phyloP scores from a whole-genome alignment of 2,888 invertebrate genomes.

The Lysandra bellargus region DNA sequence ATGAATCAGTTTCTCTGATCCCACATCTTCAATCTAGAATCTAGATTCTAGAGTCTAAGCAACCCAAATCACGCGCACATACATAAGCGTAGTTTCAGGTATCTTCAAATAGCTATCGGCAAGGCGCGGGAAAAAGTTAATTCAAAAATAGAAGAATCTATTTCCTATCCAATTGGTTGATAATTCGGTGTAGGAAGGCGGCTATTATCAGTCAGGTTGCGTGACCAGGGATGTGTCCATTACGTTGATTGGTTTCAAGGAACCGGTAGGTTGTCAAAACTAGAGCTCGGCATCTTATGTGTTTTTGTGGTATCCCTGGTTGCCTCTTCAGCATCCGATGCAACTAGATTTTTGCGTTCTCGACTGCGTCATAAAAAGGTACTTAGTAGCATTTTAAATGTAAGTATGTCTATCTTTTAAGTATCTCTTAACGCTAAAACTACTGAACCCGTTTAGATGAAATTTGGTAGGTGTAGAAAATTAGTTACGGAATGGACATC shows the following conservation, averaged over 20 bases:
- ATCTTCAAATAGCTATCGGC: background rate
- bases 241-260: constrained; percentile 16
- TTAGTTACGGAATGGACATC: no score
- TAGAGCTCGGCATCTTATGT: background rate
- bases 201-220: constrained; percentile 1
- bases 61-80: no score
- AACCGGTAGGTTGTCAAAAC: background rate
- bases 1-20: no score
- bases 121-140: background rate
- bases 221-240: constrained; percentile 18
- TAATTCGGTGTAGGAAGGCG: constrained; percentile 16
- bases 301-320: background rate
- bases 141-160: background rate
- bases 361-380: no score
- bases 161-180: background rate
- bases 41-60: no score
- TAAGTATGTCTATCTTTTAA: no score
- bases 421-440: no score
- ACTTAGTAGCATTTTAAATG: no score
- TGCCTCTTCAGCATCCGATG: background rate
- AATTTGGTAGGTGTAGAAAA: no score
- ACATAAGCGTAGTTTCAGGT: background rate
- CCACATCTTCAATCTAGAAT: no score
- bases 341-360: background rate
- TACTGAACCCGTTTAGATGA: no score